These are phyloP conservation scores for Caenorhabditis inopinata DNA, from an alignment of 1,140 invertebrate genomes.

Conservation along the genomic window DNA sequence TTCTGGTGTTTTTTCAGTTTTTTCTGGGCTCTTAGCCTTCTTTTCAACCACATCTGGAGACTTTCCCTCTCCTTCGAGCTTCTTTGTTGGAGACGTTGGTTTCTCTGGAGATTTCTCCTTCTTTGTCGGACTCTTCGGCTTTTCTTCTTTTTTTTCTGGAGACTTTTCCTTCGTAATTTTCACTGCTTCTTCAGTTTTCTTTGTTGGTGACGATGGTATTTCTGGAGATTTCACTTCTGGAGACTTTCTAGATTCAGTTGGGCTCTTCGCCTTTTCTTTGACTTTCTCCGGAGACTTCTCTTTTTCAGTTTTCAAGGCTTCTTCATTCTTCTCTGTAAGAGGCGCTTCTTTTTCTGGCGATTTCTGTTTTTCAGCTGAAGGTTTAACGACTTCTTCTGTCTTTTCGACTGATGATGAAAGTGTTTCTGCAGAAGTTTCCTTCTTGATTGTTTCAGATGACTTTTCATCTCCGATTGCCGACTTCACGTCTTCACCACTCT, in stretches of 20 bases:
- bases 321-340: neutral
- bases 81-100: neutral
- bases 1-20: conserved; percentile 3
- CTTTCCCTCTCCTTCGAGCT: neutral
- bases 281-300: neutral
- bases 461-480: too few relatives aligned
- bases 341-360: too few relatives aligned
- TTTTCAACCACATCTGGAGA: neutral
- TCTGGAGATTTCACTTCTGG: neutral
- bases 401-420: too few relatives aligned
- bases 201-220: neutral
- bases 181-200: neutral
- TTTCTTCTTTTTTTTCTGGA: neutral
- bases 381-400: too few relatives aligned
- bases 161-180: neutral
- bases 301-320: neutral
- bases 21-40: neutral
- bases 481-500: too few relatives aligned
- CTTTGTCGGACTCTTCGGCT: neutral
- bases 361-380: too few relatives aligned
- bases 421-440: too few relatives aligned
- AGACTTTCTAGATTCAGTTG: neutral
- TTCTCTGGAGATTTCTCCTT: neutral
- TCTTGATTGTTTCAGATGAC: too few relatives aligned
- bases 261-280: neutral